Evolutionary conservation across 2,113 vertebrate genomes (phyloP), one percentile per base, ranked within the genome.

Genomic region (Hylia prasina): DNA sequence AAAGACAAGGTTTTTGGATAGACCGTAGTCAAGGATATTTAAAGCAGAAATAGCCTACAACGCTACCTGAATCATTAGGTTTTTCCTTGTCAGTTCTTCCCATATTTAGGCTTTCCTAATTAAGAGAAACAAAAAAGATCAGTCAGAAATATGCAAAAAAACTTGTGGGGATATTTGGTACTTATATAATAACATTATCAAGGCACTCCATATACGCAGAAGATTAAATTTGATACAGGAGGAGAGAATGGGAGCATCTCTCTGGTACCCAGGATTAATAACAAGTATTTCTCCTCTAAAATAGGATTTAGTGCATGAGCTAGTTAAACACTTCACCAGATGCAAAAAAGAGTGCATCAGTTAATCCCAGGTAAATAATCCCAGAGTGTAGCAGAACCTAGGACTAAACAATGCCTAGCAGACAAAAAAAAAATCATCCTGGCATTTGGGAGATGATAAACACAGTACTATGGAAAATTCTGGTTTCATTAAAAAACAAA

Each of bases 31-130:
- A 63, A 69, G 48, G 70, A 77, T 33, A 77, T 33, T 48, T 77
- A 42, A 56, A 77, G 37, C 4, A 80, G 78, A 57, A 91, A 47
- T 69, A 70, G 99, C 96, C 98, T 93, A 31, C 21, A 63, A 31
- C 35, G 12, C 28, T 76, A 90, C 64, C 87, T 83, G 35, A 56
- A 63, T 28, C 11, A 47, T 56, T 15, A 42, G 12, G 22, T 8
- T 33, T 37, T 63, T 42, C 35, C 3, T 42, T 48, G 27, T 76
- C 28, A 83, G 22, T 56, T 83, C 56, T 56, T 90, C 9, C 56
- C 79, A 90, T 90, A 58, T 93, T 94, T 17, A 98, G 94, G 96
- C 98, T 54, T 77, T 63, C 71, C 80, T 90, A 70, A 69, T 48
- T 27, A 63, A 42, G 9, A 70, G 22, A 90, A 77, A 69, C 4